These are phyloP conservation scores for Dolichopus griseipennis DNA, from an alignment of 2,888 invertebrate genomes.

Conservation along the genomic window DNA sequence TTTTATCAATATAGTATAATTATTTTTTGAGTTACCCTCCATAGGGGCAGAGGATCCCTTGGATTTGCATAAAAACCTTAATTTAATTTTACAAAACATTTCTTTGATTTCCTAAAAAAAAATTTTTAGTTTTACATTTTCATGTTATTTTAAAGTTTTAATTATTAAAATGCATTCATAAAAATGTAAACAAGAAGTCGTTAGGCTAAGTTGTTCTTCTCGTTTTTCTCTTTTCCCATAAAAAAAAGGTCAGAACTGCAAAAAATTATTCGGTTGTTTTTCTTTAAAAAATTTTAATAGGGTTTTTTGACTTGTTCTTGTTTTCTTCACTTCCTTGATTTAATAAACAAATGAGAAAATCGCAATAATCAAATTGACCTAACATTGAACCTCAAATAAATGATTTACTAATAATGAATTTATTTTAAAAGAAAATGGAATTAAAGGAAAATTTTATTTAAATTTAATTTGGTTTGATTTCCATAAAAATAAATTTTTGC, in stretches of 20 bases:
- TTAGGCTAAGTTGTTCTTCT: background rate
- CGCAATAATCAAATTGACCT: background rate
- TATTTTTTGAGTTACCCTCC: too few relatives aligned
- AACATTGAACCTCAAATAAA: conserved; percentile 1
- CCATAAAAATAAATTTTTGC: too few relatives aligned
- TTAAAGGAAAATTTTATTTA: too few relatives aligned
- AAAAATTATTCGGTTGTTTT: too few relatives aligned
- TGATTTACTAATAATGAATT: background rate
- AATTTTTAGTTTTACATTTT: background rate
- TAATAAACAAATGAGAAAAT: background rate
- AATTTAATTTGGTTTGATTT: too few relatives aligned
- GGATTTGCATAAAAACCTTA: too few relatives aligned
- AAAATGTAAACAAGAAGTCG: background rate
- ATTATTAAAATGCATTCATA: background rate
- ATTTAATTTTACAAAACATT: too few relatives aligned
- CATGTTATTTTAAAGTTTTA: background rate
- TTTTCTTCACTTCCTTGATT: background rate
- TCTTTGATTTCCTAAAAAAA: background rate
- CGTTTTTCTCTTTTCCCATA: background rate
- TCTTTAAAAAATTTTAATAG: too few relatives aligned
- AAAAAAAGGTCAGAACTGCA: background rate
- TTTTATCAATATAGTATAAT: too few relatives aligned
- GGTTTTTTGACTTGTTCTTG: too few relatives aligned
- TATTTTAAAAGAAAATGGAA: too few relatives aligned
- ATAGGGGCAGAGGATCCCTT: too few relatives aligned